These are phyloP conservation scores for Chaitophorus viminalis DNA, from an alignment of 2,888 invertebrate genomes.

Conservation along the genomic window DNA sequence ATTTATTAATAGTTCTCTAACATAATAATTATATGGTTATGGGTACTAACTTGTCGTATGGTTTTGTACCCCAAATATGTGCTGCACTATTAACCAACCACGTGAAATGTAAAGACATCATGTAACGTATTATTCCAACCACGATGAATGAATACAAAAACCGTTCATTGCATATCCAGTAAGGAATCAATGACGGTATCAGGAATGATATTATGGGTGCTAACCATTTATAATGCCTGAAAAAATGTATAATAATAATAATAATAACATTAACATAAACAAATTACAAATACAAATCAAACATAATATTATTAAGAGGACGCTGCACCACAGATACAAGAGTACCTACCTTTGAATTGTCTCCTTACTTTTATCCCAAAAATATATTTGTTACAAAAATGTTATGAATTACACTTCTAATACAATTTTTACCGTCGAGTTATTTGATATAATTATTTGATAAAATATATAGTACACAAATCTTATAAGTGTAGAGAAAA, in stretches of 20 bases:
- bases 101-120: conserved; percentile 80
- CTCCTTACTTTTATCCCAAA: no score
- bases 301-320: not conserved
- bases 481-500: no score
- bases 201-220: conserved; percentile 83
- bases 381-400: no score
- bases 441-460: no score
- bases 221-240: conserved; percentile 78
- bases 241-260: conserved; percentile 65
- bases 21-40: not conserved
- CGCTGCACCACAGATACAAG: no score
- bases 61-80: conserved; percentile 79
- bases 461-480: no score
- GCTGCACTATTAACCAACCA: conserved; percentile 94
- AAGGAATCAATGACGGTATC: conserved; percentile 81
- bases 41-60: conserved; percentile 75
- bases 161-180: conserved; percentile 80
- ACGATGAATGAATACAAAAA: conserved; percentile 31
- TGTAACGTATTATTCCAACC: conserved; percentile 74
- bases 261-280: not conserved
- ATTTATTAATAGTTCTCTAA: no score
- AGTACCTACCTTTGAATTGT: no score
- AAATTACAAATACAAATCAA: not conserved
- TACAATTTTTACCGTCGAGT: no score
- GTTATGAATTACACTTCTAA: no score